A percentile compares a stretch with the other conserved stretches of the same genome.
phyloP scores from a whole-genome alignment of 1,140 invertebrate genomes.

The Trialeurodes vaporariorum region DNA sequence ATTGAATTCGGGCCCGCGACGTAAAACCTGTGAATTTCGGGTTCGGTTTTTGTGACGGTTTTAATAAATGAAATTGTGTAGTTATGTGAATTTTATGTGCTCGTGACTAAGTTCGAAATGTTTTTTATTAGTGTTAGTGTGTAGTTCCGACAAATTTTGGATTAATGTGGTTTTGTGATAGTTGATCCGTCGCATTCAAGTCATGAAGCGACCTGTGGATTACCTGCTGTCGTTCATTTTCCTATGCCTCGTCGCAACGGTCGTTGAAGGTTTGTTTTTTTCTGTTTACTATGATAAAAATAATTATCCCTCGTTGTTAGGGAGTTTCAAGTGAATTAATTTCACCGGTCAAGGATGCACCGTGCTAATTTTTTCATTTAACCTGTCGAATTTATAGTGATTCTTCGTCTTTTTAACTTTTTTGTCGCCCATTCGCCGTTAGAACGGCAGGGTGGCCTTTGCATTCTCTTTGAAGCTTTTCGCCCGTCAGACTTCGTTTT shows the following conservation, averaged over 20 bases:
- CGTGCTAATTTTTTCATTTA: no score
- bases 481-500: no score
- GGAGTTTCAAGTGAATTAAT: no score
- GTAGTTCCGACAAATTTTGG: background rate
- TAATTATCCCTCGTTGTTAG: background rate
- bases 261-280: conserved; percentile 6
- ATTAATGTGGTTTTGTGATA: background rate
- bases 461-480: no score
- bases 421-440: no score
- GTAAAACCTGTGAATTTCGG: background rate
- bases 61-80: background rate
- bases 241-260: background rate
- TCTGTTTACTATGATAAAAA: conserved; percentile 17
- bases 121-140: background rate
- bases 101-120: background rate
- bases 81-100: background rate
- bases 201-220: conserved; percentile 12
- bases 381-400: no score
- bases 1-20: no score
- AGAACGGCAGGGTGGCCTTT: no score
- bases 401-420: no score
- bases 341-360: no score
- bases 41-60: background rate
- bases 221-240: conserved; percentile 6
- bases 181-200: background rate